Conservation (phyloP, 2,888 invertebrate genomes). For the Cephus pulcher region DNA sequence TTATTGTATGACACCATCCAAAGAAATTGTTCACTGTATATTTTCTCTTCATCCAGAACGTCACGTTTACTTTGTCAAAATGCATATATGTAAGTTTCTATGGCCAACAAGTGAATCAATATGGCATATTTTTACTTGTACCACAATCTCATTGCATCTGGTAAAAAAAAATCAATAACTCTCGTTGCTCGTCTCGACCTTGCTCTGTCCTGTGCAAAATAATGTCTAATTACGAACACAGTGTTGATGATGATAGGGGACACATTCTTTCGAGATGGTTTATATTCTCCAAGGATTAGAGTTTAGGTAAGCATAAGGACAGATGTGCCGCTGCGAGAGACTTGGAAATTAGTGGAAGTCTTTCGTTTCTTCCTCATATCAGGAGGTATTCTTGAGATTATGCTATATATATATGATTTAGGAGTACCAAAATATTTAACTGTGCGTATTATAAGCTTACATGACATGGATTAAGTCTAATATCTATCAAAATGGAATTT, state of each 20-base stretch:
- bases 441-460: background rate
- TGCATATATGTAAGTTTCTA: background rate
- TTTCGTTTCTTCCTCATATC: background rate
- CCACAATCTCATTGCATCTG: constrained; percentile 12
- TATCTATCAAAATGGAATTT: background rate
- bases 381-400: background rate
- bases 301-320: background rate
- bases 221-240: background rate
- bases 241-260: background rate
- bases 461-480: background rate
- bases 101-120: background rate
- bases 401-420: background rate
- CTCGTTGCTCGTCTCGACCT: background rate
- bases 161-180: constrained; percentile 5
- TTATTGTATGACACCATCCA: background rate
- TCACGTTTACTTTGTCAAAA: background rate
- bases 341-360: background rate
- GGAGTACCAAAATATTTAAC: background rate
- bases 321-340: background rate
- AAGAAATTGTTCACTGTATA: background rate
- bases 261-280: background rate
- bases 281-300: background rate
- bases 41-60: background rate
- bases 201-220: background rate
- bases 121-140: background rate